Base-by-base conservation (phyloP, 2,113 vertebrate species). In the Dipodomys merriami region DNA sequence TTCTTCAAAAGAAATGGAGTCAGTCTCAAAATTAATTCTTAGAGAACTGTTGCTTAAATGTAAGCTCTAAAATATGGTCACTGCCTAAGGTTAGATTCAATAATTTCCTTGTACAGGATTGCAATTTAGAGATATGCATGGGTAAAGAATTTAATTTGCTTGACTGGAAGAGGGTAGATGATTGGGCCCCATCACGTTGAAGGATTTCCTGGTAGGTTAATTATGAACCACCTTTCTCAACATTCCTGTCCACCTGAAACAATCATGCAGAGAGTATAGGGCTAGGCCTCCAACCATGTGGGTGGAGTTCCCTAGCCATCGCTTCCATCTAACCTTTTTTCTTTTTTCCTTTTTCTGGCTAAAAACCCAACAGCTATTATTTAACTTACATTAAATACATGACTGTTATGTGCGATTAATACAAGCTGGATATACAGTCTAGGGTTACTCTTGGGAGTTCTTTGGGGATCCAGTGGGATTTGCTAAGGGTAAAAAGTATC, bases 11-110 rank as follows among this genome's bases (percentile, higher is more conserved):
- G 90, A 89, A 96, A 93, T 39, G 78, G 92, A 95, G 91, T 86
- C 82, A 93, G 94, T 92, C 62, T 94, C 74, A 90, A 96, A 96
- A 97, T 96, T 91, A 95, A 95, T 97, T 96, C 82, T 91, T 90
- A 33, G 85, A 88, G 79, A 95, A 83, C 60, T 90, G 72, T 94
- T 95, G 87, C 93, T 95, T 95, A 94, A 95, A 93, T 72, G 88
- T 93, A 83, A 97, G 88, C 82, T 95, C 82, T 93, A 92, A 95
- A 96, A 92, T 84, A 95, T 95, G 78, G 68, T 84, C 84, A 95
- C 69, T 93, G 94, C 90, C 95, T 96, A 96, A 90, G 95, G 94
- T 96, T 95, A 97, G 95, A 88, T 88, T 96, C 67, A 91, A 83
- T 95, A 97, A 97, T 97, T 96, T 95, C 91, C 91, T 90, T 80